Base-by-base conservation (phyloP, 1,140 invertebrate genomes). In the Odontomachus brunneus region DNA sequence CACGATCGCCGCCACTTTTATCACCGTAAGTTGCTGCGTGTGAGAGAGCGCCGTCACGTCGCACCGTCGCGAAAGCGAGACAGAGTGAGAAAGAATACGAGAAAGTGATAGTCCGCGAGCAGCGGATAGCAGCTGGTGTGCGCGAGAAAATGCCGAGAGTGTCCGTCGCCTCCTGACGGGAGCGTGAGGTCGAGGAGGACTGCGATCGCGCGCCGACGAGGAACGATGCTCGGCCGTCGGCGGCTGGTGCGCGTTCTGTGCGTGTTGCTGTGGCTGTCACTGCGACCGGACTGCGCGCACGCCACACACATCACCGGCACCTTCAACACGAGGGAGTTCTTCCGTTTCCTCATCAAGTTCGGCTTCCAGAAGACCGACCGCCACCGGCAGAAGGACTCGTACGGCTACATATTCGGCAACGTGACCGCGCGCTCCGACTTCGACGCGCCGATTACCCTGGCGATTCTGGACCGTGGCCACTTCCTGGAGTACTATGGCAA, bases 351-450 rank as follows among this genome's bases (percentile, higher is more conserved):
- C 49, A 95, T 97, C 3, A 99, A 99, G 94, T 99, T 99, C 94
- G 98, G 98, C 74, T 98, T 99, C 93, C 98, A 99, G 94, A 98
- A 99, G 94, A 99, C 98, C n/a, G 97, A 98, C 92, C 95, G 96
- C 26, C 96, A 97, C 92, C 95, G 97, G 86, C 95, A 96, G 89
- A 96, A 96, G 85, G 96, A 97, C 84, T 98, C 98, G 80, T 97
- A 97, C 94, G 98, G 99, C 38, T 99, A 98, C 92, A 98, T 99
- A 88, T 99, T 98, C 93, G 98, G 98, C 19, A 99, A 99, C 94
- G 96, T 99, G 33, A 98, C 98, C 26, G 96, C 97, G 0, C 95
- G 94, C 78, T 93, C 94, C 26, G 94, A 96, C 74, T 96, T 96
- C 83, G 95, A 95, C 69, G 95, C 95, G 86, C 95, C 96, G n/a